These are phyloP conservation scores for roundworm (Caenorhabditis elegans) DNA, from an alignment of 1,140 invertebrate genomes.

Conservation along the genomic window DNA sequence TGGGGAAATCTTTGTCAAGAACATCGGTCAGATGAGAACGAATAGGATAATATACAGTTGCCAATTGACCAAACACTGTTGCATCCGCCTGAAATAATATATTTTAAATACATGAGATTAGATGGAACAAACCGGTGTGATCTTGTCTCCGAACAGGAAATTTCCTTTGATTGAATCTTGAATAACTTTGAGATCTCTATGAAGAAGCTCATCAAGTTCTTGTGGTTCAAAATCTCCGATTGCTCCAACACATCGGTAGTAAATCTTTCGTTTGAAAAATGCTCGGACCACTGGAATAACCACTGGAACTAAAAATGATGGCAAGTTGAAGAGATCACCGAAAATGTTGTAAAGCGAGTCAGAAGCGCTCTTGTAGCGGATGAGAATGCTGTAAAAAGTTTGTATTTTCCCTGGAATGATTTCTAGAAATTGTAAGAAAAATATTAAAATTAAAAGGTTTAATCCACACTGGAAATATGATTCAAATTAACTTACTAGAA, in stretches of 20 bases:
- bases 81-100: constrained; percentile 28
- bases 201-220: not conserved
- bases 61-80: constrained; percentile 30
- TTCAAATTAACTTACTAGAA: not conserved
- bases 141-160: constrained; percentile 42
- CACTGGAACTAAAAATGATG: not conserved
- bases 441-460: too few species aligned
- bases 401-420: too few species aligned
- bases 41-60: not conserved
- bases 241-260: not conserved
- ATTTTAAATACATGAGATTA: not conserved
- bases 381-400: not conserved
- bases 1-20: not conserved
- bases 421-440: too few species aligned
- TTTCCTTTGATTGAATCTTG: constrained; percentile 6
- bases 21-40: not conserved
- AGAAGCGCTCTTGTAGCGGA: not conserved
- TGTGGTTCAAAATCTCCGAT: constrained; percentile 10
- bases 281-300: not conserved
- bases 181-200: constrained; percentile 29
- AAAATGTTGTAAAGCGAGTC: not conserved
- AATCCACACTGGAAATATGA: too few species aligned
- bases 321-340: not conserved
- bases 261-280: not conserved
- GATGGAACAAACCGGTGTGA: constrained; percentile 13